Conservation (phyloP, 2,888 invertebrate genomes). For the Orchestes rusci region DNA sequence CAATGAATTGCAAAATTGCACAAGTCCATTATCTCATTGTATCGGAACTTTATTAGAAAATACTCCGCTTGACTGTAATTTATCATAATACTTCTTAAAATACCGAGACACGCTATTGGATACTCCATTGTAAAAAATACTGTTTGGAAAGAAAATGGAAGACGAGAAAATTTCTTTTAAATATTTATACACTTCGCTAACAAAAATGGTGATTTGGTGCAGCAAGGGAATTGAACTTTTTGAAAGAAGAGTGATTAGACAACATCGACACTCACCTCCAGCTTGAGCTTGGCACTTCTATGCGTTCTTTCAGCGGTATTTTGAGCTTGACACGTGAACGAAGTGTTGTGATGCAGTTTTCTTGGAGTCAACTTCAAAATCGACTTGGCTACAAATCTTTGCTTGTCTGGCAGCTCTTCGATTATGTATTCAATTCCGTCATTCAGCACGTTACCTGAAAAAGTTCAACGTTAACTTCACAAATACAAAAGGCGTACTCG, state of each 20-base stretch:
- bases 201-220: too few species aligned
- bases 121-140: too few species aligned
- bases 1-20: too few species aligned
- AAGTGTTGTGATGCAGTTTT: conserved; percentile 84
- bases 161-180: conserved; percentile 17
- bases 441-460: conserved; percentile 65
- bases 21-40: too few species aligned
- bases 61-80: too few species aligned
- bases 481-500: too few species aligned
- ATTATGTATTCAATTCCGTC: conserved; percentile 72
- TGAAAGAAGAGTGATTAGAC: too few species aligned
- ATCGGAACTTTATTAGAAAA: too few species aligned
- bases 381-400: conserved; percentile 78
- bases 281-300: conserved; percentile 67
- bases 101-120: conserved; percentile 25
- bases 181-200: too few species aligned
- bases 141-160: conserved; percentile 14
- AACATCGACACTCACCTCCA: conserved; percentile 76
- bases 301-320: conserved; percentile 86
- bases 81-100: too few species aligned
- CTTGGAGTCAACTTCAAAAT: conserved; percentile 77
- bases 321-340: conserved; percentile 86
- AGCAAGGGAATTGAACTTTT: too few species aligned
- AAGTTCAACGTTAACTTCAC: conserved; percentile 5
- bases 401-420: conserved; percentile 71